Evolutionary conservation across 1,140 invertebrate species (phyloP), one percentile per base, ranked within the genome.

Genomic region (Aphis gossypii): DNA sequence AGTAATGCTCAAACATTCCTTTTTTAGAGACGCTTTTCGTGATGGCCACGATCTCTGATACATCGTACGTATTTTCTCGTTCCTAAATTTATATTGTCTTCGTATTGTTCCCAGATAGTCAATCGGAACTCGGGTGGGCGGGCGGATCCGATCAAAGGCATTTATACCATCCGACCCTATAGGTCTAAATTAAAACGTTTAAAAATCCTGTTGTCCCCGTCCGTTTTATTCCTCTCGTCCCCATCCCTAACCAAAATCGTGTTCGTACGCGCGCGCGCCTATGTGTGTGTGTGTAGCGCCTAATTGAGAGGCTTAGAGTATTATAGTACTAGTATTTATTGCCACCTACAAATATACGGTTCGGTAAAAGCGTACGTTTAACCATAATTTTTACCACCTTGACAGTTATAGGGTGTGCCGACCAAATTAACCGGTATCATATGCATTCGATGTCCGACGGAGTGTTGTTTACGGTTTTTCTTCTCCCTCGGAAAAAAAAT

Each of bases 351-450:
- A 83, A 35, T 23, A 92, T 54, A 93, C 92, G 92, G 82, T 54
- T 48, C 82, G 38, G 91, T 92, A 92, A 92, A 92, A 92, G 76
- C 68, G 35, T 44, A 38, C n/a, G 68, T 21, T 18, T 18, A 23
- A 56, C 82, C n/a, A 84, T 93, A 93, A 93, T 93, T 93, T 86
- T 93, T 93, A 56, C 82, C 92, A 83, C 92, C 92, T 83, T 84
- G 92, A 93, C 92, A 93, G 92, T 86, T 84, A 86, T 93, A 56
- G 92, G 92, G 92, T 93, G 92, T 86, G 92, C 91, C 92, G 92
- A 93, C 92, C 92, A 84, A 93, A 93, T 93, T 56, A 93, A 93
- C 92, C 92, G 92, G 92, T 93, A 93, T 41, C 38, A 14, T 76
- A 82, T 48, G 68, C 91, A 30, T 54, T 84, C 82, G 82, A 92